A percentile compares a stretch with the other conserved stretches of the same genome.
Conservation (phyloP, 1,140 invertebrate species). For the Heliconius melpomene region DNA sequence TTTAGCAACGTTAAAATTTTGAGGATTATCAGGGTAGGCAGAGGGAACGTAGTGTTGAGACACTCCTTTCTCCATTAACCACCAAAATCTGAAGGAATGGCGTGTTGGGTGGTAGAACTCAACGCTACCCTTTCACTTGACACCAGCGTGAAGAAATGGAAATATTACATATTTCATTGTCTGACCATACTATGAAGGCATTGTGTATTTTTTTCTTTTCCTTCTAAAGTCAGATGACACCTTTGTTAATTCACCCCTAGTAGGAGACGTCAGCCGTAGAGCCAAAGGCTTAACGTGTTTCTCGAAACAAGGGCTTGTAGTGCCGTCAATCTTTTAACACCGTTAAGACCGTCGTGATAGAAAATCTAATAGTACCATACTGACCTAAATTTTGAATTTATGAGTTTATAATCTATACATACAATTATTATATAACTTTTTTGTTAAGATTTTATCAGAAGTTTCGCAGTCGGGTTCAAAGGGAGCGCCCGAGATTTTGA, state of each 20-base stretch:
- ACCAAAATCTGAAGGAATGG: too few species aligned
- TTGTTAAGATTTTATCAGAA: background rate
- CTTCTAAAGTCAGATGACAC: background rate
- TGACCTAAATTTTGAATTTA: background rate
- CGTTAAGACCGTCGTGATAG: background rate
- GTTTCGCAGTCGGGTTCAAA: background rate
- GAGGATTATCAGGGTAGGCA: too few species aligned
- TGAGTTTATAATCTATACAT: background rate
- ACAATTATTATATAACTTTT: background rate
- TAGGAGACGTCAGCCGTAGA: background rate
- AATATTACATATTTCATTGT: too few species aligned
- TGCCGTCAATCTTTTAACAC: background rate
- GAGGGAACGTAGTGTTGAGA: too few species aligned
- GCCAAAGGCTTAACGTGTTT: background rate
- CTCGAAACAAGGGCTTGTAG: background rate
- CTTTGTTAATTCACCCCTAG: background rate
- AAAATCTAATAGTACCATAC: background rate
- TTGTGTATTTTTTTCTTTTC: background rate
- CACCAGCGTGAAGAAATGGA: too few species aligned
- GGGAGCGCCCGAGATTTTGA: background rate
- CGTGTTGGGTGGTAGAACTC: too few species aligned
- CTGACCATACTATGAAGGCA: too few species aligned
- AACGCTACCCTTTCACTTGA: too few species aligned
- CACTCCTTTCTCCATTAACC: too few species aligned
- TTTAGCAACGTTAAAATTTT: too few species aligned